phyloP scores from a whole-genome alignment of 1,140 invertebrate species.

The Euura saliciscinereae region DNA sequence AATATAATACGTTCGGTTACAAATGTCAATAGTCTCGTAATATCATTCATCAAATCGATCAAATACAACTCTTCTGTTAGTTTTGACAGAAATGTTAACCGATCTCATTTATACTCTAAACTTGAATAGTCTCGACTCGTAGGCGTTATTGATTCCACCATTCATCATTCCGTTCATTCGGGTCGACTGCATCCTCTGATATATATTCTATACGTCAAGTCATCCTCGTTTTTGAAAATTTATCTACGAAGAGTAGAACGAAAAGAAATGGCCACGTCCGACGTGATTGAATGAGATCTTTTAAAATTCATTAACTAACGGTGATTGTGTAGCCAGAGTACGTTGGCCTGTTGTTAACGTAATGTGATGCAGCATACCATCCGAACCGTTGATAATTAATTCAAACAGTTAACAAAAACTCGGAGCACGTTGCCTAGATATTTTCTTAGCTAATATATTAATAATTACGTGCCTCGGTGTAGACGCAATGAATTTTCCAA shows the following conservation, averaged over 20 bases:
- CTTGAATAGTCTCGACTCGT: too few relatives aligned
- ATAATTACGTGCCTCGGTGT: background rate
- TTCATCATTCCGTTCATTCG: too few relatives aligned
- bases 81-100: too few relatives aligned
- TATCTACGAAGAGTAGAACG: too few relatives aligned
- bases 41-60: too few relatives aligned
- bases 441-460: background rate
- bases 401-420: background rate
- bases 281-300: conserved; percentile 1
- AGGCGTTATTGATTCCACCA: too few relatives aligned
- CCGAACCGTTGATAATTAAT: conserved; percentile 11
- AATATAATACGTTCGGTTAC: background rate
- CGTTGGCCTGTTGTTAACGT: conserved; percentile 6
- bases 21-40: too few relatives aligned
- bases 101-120: too few relatives aligned
- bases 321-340: conserved; percentile 3
- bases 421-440: background rate
- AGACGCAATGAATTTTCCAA: background rate
- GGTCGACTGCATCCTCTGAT: too few relatives aligned
- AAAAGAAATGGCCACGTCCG: background rate
- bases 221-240: too few relatives aligned
- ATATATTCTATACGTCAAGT: too few relatives aligned
- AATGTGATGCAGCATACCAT: conserved; percentile 4
- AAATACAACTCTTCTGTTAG: too few relatives aligned
- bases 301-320: conserved; percentile 1